Percentiles rank a stretch among this genome's conserved stretches.
phyloP scores from a whole-genome alignment of 64 coral and sea anemone genomes.

The Porites lutea region DNA sequence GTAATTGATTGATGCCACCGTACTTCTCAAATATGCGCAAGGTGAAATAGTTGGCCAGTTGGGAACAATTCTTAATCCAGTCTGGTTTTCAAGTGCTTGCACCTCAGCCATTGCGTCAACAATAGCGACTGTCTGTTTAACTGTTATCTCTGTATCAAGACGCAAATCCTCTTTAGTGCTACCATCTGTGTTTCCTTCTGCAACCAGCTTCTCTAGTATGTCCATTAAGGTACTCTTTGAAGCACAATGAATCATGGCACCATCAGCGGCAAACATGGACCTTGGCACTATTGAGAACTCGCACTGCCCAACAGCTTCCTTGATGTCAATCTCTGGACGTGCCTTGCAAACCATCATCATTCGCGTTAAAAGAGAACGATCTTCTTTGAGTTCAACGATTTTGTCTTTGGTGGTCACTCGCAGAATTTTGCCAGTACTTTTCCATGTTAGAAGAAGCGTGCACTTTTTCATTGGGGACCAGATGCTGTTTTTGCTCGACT shows the following conservation, averaged over 20 bases:
- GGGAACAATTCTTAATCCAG: constrained; percentile 26
- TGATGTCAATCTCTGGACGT: constrained; percentile 56
- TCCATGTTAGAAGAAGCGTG: constrained; percentile 61
- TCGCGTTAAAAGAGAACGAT: constrained; percentile 58
- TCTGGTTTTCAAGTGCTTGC: constrained; percentile 41
- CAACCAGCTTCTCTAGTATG: constrained; percentile 57
- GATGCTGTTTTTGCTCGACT: constrained; percentile 61
- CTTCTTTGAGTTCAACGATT: constrained; percentile 58
- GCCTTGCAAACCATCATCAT: constrained; percentile 58
- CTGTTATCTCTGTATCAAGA: neutral
- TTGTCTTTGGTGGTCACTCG: constrained; percentile 60
- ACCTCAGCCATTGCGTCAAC: constrained; percentile 56
- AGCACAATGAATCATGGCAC: constrained; percentile 43
- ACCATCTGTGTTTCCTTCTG: neutral
- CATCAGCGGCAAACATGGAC: constrained; percentile 59
- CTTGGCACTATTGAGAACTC: constrained; percentile 65
- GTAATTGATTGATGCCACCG: neutral
- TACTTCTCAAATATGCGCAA: constrained; percentile 45
- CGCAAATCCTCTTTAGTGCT: constrained; percentile 4
- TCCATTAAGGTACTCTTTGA: constrained; percentile 47
- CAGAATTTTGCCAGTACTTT: constrained; percentile 59
- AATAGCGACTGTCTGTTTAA: constrained; percentile 38
- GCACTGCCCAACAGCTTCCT: constrained; percentile 58
- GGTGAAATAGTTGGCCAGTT: constrained; percentile 20
- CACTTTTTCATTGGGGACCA: constrained; percentile 73